phyloP scores from a whole-genome alignment of 2,797 vertebrate species.

The Spinibarbus caldwelli region DNA sequence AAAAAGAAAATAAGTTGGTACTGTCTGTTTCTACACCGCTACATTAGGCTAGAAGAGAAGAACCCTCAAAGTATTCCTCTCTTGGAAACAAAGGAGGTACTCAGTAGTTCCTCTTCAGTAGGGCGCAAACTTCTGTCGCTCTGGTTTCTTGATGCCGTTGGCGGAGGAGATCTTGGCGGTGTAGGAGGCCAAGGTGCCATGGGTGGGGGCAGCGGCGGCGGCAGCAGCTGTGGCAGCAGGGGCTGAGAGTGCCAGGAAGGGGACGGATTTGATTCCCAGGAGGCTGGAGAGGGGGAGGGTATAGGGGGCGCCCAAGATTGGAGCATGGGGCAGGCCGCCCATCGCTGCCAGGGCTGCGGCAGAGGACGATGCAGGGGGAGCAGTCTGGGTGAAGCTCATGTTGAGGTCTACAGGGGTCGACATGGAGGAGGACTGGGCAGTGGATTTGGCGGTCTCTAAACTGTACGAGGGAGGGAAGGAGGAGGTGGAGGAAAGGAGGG shows the following conservation, averaged over 20 bases:
- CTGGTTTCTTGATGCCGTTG: slow-evolving; percentile 92
- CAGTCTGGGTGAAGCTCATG: slow-evolving; percentile 91
- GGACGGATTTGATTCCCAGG: slow-evolving; percentile 91
- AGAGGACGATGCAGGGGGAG: slow-evolving; percentile 79
- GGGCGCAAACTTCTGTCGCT: slow-evolving; percentile 94
- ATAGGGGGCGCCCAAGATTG: slow-evolving; percentile 87
- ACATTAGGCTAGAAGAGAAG: slow-evolving; percentile 57
- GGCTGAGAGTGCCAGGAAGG: slow-evolving; percentile 89
- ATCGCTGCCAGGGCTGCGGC: slow-evolving; percentile 83
- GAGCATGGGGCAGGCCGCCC: slow-evolving; percentile 82
- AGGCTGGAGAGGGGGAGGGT: slow-evolving; percentile 94
- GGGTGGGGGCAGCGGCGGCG: slow-evolving; percentile 64
- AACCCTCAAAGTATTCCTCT: slow-evolving; percentile 42
- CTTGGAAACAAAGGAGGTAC: slow-evolving; percentile 4
- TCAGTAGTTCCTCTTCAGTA: slow-evolving; percentile 75
- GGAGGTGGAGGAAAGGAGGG: slow-evolving; percentile 43
- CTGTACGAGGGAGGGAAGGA: slow-evolving; percentile 76
- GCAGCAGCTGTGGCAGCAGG: slow-evolving; percentile 78
- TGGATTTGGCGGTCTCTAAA: slow-evolving; percentile 99
- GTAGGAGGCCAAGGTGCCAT: slow-evolving; percentile 84
- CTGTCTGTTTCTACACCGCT: slow-evolving; percentile 62
- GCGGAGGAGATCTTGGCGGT: slow-evolving; percentile 92
- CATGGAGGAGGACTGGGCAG: slow-evolving; percentile 92
- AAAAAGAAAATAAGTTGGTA: slow-evolving; percentile 33
- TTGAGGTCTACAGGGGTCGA: slow-evolving; percentile 90